Evolutionary conservation across 1,140 invertebrate genomes (phyloP), one percentile per base, ranked within the genome.

Genomic region (Eriocheir sinensis): DNA sequence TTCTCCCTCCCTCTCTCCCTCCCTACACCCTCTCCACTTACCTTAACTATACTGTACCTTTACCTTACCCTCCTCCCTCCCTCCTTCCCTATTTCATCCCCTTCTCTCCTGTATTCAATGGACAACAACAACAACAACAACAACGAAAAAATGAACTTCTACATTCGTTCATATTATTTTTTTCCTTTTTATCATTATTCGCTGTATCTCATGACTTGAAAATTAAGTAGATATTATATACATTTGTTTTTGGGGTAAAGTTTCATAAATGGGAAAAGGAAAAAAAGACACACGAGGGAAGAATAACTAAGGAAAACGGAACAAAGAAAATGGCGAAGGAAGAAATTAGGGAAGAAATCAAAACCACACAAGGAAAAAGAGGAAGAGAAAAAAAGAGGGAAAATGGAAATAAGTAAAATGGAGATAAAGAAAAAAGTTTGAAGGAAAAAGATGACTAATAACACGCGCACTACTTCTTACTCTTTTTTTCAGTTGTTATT

Each of bases 1-100:
- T 83, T n/a, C n/a, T 83, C 81, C 81, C n/a, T 30, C n/a, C 81
- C 60, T 72, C 60, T 72, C 60, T 72, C 60, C 60, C 60, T 72
- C 60, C 60, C 60, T 72, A 15, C n/a, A 15, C n/a, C 60, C n/a
- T n/a, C n/a, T n/a, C n/a, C 60, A 15, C 60, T 72, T n/a, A 15
- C 60, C n/a, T n/a, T 72, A 15, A 15, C 60, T 72, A 15, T 72
- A 15, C n/a, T n/a, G 12, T n/a, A 15, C 60, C n/a, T n/a, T 72
- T n/a, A 15, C 60, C n/a, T n/a, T 72, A 15, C n/a, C 60, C n/a
- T 72, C n/a, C 60, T 72, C n/a, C n/a, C 60, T 72, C 60, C n/a
- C 60, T 72, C 60, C n/a, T n/a, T 72, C 60, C 60, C 12, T 72
- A 15, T 15, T 72, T n/a, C 60, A 72, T n/a, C n/a, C 60, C 60